Evolutionary conservation across 2,888 invertebrate species (phyloP), one percentile per base, ranked within the genome.

Genomic region (Troilus luridus): DNA sequence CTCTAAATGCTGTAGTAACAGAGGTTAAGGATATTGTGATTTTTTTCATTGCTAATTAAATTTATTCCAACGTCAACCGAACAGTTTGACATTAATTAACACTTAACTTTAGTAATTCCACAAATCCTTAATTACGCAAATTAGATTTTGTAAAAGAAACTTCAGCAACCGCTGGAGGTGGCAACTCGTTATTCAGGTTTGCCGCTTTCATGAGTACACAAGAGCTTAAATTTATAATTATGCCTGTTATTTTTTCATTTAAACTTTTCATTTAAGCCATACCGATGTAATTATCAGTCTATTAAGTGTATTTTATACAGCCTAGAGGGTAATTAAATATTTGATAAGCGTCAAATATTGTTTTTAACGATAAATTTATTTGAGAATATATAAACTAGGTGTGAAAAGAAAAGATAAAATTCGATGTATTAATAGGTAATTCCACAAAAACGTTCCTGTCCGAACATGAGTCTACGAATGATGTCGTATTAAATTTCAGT

Each of bases 171-270:
- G 41, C 41, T 67, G 5, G 12, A 24, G 67, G 14, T 27, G 72
- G 41, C 17, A 77, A 17, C 72, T 41, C 72, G 41, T 77, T 77
- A 77, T 77, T 77, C 72, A 41, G 72, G 72, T 77, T 41, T 27
- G 72, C 72, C 72, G 41, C 72, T 77, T 77, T 77, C 72, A 27
- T 77, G 27, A 41, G 72, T 77, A 41, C 27, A 77, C 72, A 77
- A 77, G 72, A 77, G 72, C 41, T 77, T 77, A 77, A 77, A 77
- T 77, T 77, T 9, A 77, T 77, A 77, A 41, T 77, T 77, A 77
- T 77, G 41, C 41, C 41, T 77, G 72, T 41, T 77, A 77, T 77
- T 77, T 67, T 77, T 77, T 77, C 72, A 72, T 72, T 72, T 72
- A 27, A 72, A 72, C 72, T 72, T 72, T 41, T 6, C 27, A 77